These are phyloP conservation scores for Brachionus rotundiformis DNA, from an alignment of 1,140 invertebrate genomes.

Conservation along the genomic window DNA sequence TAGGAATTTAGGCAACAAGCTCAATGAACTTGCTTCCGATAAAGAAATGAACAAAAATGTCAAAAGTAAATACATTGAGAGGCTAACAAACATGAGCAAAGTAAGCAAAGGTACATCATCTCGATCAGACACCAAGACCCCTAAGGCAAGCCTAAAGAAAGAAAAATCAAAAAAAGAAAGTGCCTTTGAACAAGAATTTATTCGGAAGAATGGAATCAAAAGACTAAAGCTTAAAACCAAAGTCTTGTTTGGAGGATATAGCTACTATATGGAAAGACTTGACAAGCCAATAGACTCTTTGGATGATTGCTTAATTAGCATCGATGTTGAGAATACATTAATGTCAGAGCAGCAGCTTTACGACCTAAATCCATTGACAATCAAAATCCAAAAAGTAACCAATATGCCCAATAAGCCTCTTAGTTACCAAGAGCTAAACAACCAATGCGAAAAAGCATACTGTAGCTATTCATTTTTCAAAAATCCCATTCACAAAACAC, in stretches of 20 bases:
- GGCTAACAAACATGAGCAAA: constrained; percentile 53
- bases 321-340: constrained; percentile 57
- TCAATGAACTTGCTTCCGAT: constrained; percentile 43
- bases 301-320: constrained; percentile 59
- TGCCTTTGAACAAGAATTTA: constrained; percentile 56
- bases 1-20: constrained; percentile 10
- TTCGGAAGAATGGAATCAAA: constrained; percentile 59
- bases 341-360: constrained; percentile 58
- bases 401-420: constrained; percentile 59
- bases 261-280: constrained; percentile 58
- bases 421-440: constrained; percentile 56
- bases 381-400: constrained; percentile 58
- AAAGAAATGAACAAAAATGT: constrained; percentile 47
- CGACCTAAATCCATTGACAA: constrained; percentile 61
- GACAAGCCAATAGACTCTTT: constrained; percentile 56
- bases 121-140: neutral
- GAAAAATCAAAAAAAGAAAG: constrained; percentile 56
- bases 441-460: constrained; percentile 60
- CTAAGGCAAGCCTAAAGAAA: constrained; percentile 21
- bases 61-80: constrained; percentile 36
- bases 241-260: constrained; percentile 58
- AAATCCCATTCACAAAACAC: constrained; percentile 56
- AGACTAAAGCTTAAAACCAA: constrained; percentile 58
- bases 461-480: constrained; percentile 61
- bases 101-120: constrained; percentile 13